Base-by-base conservation (phyloP, 2,113 vertebrate genomes). In the Abramis brama region DNA sequence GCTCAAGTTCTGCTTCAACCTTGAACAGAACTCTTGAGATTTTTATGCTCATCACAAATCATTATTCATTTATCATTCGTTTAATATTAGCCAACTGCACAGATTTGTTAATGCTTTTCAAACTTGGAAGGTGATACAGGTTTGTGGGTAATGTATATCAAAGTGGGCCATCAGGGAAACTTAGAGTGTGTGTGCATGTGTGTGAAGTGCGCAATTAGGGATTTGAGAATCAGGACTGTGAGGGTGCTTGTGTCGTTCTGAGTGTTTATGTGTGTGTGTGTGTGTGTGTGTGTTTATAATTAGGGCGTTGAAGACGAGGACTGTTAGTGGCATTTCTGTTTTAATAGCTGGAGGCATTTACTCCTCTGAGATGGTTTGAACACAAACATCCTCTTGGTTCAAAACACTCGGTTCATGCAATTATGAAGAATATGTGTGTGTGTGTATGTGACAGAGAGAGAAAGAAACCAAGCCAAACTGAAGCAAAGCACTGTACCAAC, bases 311-410 rank as follows among this genome's bases (percentile, higher is more conserved):
- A 45, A 79, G 64, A 86, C 17, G 3, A 60, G 77, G 68, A 86
- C 64, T 73, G 77, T 71, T 79, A 45, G 76, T 79, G 76, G 81
- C 66, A 83, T 83, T 83, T 73, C 82, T 80, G 47, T 80, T 80
- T 71, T 71, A 71, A 80, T 86, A 80, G 77, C 77, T 79, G 27
- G 33, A 71, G 55, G 85, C 77, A 50, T 59, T 86, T 70, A 27
- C 76, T 79, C 84, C 64, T 59, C 77, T 86, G 77, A 80, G 85
- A 71, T 73, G 50, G 50, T 86, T 80, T 73, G 66, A 86, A 86
- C 77, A 73, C 85, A 80, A 86, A 70, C 43, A 79, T 30, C 57
- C 27, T 55, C 74, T 45, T 70, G 15, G 64, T 79, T 71, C 17
- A 86, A 71, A 79, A 86, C 78, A 52, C 9, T 25, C 36, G 27